These are phyloP conservation scores for Drosophila nikananu DNA, from an alignment of 1,140 invertebrate genomes.

Conservation along the genomic window DNA sequence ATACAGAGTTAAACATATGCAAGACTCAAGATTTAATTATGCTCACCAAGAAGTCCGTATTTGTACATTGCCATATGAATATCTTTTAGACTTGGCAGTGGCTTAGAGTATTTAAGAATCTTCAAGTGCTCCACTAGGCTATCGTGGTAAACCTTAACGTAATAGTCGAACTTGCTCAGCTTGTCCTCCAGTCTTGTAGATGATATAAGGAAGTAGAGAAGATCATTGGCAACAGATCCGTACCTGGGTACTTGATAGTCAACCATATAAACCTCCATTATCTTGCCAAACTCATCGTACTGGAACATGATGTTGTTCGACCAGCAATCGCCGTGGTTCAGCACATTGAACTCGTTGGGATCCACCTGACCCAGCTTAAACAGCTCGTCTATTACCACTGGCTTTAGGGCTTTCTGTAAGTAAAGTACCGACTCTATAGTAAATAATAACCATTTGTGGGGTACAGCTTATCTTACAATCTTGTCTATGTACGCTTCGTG, in stretches of 20 bases:
- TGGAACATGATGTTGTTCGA: slow-evolving; percentile 88
- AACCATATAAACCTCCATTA: slow-evolving; percentile 69
- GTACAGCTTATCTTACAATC: slow-evolving; percentile 37
- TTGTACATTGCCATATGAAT: slow-evolving; percentile 64
- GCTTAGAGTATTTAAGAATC: slow-evolving; percentile 65
- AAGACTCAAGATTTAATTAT: not conserved
- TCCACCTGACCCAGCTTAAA: slow-evolving; percentile 54
- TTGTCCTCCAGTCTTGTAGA: slow-evolving; percentile 74
- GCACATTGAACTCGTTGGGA: slow-evolving; percentile 86
- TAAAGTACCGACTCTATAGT: not conserved
- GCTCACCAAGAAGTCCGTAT: slow-evolving; percentile 61
- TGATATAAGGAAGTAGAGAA: slow-evolving; percentile 67
- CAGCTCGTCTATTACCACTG: slow-evolving; percentile 30
- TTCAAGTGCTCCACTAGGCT: slow-evolving; percentile 56
- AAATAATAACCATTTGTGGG: not conserved
- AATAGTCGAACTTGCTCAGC: slow-evolving; percentile 72
- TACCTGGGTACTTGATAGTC: slow-evolving; percentile 71
- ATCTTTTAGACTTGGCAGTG: slow-evolving; percentile 55
- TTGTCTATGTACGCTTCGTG: slow-evolving; percentile 60
- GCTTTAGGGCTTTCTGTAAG: slow-evolving; percentile 36
- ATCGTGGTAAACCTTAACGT: slow-evolving; percentile 74
- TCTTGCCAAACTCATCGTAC: slow-evolving; percentile 85
- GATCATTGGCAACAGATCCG: slow-evolving; percentile 64
- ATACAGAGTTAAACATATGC: not conserved
- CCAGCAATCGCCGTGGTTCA: slow-evolving; percentile 88